Evolutionary conservation across 2,888 invertebrate species (phyloP).

Genomic region (Alsophila aescularia): DNA sequence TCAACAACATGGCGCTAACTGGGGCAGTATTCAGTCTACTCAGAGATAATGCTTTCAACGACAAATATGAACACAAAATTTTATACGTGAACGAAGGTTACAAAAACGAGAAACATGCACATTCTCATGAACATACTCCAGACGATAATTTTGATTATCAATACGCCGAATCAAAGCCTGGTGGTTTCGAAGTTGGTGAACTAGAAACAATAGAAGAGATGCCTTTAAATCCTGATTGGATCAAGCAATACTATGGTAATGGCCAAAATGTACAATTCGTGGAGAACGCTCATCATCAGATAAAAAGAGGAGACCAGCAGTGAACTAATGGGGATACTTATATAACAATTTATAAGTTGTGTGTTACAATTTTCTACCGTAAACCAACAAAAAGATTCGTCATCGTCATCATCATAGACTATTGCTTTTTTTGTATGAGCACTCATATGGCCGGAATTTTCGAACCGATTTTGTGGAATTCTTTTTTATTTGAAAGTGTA

Average conservation of each 20-base stretch:
- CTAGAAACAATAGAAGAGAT: constrained; percentile 44
- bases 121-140: constrained; percentile 34
- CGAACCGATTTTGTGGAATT: too few species aligned
- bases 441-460: too few species aligned
- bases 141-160: constrained; percentile 34
- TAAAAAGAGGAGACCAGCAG: background rate
- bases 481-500: too few species aligned
- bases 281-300: constrained; percentile 5
- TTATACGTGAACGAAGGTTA: constrained; percentile 85
- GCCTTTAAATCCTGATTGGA: constrained; percentile 44
- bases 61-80: constrained; percentile 80
- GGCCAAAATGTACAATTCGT: constrained; percentile 15
- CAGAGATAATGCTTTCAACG: constrained; percentile 84
- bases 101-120: constrained; percentile 63
- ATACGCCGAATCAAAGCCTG: constrained; percentile 18
- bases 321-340: background rate
- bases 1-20: constrained; percentile 88
- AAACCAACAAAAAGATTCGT: too few species aligned
- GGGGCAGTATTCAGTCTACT: constrained; percentile 85
- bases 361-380: too few species aligned
- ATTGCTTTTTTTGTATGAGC: too few species aligned
- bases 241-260: constrained; percentile 42
- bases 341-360: too few species aligned
- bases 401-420: too few species aligned
- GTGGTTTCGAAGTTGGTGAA: constrained; percentile 29